These are phyloP conservation scores for Mesocentrotus franciscanus DNA, from an alignment of 53 echinoderm and acorn worm genomes.

Conservation along the genomic window DNA sequence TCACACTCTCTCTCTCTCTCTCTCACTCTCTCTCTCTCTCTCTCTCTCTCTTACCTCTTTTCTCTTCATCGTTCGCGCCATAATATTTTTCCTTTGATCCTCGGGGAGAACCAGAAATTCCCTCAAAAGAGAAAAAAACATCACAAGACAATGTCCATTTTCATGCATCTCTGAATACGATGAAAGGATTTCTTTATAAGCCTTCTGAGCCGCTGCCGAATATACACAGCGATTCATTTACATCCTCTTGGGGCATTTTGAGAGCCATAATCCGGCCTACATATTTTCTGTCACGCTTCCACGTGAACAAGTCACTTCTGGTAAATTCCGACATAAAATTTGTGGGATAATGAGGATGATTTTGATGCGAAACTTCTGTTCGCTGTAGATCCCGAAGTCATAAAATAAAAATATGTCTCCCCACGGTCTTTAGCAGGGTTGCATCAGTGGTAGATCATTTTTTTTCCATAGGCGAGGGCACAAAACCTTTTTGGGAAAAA, in stretches of 20 bases:
- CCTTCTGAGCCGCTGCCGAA: conserved; percentile 11
- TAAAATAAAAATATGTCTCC: background rate
- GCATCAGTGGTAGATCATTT: too few relatives aligned
- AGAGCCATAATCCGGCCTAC: conserved; percentile 43
- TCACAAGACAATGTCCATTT: conserved; percentile 46
- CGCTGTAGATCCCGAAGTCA: background rate
- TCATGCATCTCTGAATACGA: conserved; percentile 50
- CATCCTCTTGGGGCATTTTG: background rate
- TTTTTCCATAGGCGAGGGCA: too few relatives aligned
- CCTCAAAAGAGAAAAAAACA: background rate
- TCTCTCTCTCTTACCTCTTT: background rate
- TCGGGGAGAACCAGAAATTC: background rate
- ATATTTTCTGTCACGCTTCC: conserved; percentile 46
- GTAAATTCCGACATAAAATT: background rate
- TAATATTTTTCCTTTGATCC: background rate
- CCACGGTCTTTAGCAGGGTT: too few relatives aligned
- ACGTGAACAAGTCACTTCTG: background rate
- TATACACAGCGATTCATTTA: background rate
- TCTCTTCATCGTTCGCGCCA: background rate
- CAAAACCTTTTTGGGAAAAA: too few relatives aligned
- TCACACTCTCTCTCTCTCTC: background rate
- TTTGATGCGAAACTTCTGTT: conserved; percentile 39
- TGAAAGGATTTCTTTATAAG: conserved; percentile 55
- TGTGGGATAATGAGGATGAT: background rate
- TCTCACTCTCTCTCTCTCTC: background rate